phyloP scores from a whole-genome alignment of 2,888 invertebrate genomes.

The Acanthosepion esculentum region DNA sequence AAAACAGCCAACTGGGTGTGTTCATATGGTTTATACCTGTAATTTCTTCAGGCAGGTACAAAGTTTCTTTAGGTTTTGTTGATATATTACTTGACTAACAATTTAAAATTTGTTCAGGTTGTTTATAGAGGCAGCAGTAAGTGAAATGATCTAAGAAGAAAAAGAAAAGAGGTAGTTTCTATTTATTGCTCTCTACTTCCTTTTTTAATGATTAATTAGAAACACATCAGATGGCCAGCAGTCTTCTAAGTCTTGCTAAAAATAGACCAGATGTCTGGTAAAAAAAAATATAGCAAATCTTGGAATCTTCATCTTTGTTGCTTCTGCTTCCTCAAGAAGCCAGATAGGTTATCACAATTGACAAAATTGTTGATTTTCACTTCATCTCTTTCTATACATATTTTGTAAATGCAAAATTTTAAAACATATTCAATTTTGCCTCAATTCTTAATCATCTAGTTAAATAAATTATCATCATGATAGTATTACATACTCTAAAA shows the following conservation, averaged over 20 bases:
- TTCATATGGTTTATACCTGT: not conserved
- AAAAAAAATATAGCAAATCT: not conserved
- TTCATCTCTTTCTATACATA: not conserved
- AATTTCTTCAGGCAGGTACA: not conserved
- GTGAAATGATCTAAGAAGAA: too few relatives aligned
- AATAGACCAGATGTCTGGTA: not conserved
- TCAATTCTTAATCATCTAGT: too few relatives aligned
- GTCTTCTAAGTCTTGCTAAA: not conserved
- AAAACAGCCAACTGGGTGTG: constrained; percentile 1
- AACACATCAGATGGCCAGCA: constrained; percentile 33
- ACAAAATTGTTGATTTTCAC: not conserved
- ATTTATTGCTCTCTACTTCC: not conserved
- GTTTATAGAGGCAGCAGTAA: not conserved
- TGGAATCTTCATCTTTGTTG: not conserved
- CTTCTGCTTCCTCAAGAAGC: not conserved
- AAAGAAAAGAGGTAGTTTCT: not conserved
- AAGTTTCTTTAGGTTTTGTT: not conserved
- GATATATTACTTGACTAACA: not conserved
- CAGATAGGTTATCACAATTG: not conserved
- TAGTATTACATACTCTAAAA: too few relatives aligned
- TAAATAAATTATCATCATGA: too few relatives aligned
- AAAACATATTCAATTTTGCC: too few relatives aligned
- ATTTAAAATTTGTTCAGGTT: not conserved
- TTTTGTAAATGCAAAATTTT: too few relatives aligned
- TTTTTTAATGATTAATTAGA: not conserved